These are phyloP conservation scores for zebrafish (Danio rerio) DNA, from an alignment of 2,113 vertebrate species.

Conservation along the genomic window GRCz12tu NC_133196.1:34615501-34616000, in stretches of 20 bases:
- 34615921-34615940: slow-evolving; percentile 13
- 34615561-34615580: slow-evolving; percentile 19
- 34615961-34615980: slow-evolving; percentile 6
- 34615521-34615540: not conserved
- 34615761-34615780: not conserved
- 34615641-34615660: slow-evolving; percentile 45
- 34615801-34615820: slow-evolving; percentile 46
- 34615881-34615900: slow-evolving; percentile 18
- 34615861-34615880: slow-evolving; percentile 50
- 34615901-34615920: slow-evolving; percentile 33
- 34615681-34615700: slow-evolving; percentile 48
- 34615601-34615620: slow-evolving; percentile 35
- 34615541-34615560: slow-evolving; percentile 14
- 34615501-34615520: not conserved
- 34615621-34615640: slow-evolving; percentile 53
- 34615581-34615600: slow-evolving; percentile 34
- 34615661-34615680: slow-evolving; percentile 43
- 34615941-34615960: not conserved
- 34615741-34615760: slow-evolving; percentile 37
- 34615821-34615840: slow-evolving; percentile 37
- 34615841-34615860: slow-evolving; percentile 46
- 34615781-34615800: slow-evolving; percentile 3
- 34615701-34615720: slow-evolving; percentile 19
- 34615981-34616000: not conserved
- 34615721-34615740: slow-evolving; percentile 31